Percentiles rank a stretch among this genome's conserved stretches.
Evolutionary conservation across 2,113 vertebrate species (phyloP).

Genomic region (Alces alces): DNA sequence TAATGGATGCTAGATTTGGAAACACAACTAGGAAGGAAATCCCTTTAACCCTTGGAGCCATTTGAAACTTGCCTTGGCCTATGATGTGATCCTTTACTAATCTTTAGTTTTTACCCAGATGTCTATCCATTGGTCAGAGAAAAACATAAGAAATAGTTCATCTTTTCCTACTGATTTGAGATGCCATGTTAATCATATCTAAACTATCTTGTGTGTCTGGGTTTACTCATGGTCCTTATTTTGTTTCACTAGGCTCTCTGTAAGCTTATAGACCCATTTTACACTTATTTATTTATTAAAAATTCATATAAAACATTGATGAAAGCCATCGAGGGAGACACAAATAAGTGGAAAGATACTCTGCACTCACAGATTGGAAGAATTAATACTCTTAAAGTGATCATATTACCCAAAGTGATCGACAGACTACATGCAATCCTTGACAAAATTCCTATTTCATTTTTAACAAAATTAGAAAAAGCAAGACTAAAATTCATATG

Average conservation of each 20-base stretch:
- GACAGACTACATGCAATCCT: not conserved
- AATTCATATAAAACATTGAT: not conserved
- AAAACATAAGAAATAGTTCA: not conserved
- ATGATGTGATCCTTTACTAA: not conserved
- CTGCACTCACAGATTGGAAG: not conserved
- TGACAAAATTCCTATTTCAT: not conserved
- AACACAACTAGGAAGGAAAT: not conserved
- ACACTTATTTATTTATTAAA: not conserved
- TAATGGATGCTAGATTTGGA: not conserved
- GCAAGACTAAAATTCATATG: not conserved
- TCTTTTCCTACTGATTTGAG: not conserved
- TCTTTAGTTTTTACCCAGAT: not conserved
- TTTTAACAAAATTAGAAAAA: not conserved
- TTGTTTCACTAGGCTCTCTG: not conserved
- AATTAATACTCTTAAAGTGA: not conserved
- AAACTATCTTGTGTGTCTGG: not conserved
- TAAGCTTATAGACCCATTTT: not conserved
- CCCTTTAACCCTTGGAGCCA: not conserved
- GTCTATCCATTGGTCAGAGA: not conserved
- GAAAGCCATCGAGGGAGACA: not conserved
- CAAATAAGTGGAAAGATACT: not conserved
- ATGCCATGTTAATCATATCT: not conserved
- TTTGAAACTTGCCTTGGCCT: not conserved
- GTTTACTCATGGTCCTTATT: not conserved
- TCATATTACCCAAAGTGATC: not conserved